phyloP scores from a whole-genome alignment of 2,113 vertebrate genomes.

The Chrysemys picta region DNA sequence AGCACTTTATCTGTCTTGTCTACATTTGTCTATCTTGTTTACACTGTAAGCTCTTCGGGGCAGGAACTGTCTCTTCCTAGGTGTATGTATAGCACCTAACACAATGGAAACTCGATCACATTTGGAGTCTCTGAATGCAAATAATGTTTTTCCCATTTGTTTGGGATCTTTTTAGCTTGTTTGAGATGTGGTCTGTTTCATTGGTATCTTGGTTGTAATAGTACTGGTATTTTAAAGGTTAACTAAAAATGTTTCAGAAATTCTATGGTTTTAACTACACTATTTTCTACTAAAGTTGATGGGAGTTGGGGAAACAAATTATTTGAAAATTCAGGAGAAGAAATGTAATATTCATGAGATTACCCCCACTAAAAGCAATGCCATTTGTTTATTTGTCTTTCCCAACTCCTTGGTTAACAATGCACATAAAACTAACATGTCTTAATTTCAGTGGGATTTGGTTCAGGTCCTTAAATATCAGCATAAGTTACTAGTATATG shows the following conservation, averaged over 20 bases:
- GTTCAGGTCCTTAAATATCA: not conserved
- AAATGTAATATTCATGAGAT: not conserved
- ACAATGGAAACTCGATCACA: rapidly evolving
- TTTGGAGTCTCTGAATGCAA: not conserved
- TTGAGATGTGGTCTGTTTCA: not conserved
- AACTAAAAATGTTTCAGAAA: not conserved
- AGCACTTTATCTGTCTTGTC: not conserved
- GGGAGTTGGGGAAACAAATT: not conserved
- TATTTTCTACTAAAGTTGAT: not conserved
- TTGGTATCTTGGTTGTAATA: not conserved
- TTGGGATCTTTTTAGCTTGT: not conserved
- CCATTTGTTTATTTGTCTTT: not conserved
- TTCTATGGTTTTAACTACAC: not conserved
- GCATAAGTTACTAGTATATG: not conserved
- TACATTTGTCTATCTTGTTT: not conserved
- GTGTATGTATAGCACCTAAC: not conserved
- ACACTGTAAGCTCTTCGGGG: not conserved
- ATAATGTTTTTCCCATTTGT: not conserved
- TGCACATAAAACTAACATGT: not conserved
- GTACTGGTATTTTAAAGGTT: not conserved
- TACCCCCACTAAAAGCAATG: not conserved
- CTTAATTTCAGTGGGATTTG: not conserved
- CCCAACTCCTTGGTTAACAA: not conserved
- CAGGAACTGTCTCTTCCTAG: rapidly evolving
- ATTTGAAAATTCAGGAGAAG: not conserved